Conservation (phyloP, 2,797 vertebrate genomes). For the Tragelaphus eurycerus region DNA sequence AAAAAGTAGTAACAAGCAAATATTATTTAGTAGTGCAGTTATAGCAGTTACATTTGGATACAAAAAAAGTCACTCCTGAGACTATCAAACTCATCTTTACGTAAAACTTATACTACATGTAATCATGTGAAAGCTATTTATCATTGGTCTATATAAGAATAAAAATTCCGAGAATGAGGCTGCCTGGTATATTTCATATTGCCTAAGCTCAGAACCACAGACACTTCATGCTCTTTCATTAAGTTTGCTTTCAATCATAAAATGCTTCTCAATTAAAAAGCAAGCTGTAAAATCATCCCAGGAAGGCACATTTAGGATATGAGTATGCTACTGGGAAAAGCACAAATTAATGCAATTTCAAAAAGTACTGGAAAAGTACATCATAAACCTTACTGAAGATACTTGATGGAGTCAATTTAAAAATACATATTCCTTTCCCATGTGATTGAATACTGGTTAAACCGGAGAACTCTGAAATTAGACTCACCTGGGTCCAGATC, state of each 20-base stretch:
- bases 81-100: background rate
- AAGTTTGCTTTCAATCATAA: constrained; percentile 39
- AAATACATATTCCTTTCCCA: constrained; percentile 4
- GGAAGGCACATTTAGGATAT: background rate
- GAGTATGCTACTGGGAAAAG: background rate
- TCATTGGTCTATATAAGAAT: background rate
- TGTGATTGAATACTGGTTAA: background rate
- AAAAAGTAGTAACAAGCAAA: background rate
- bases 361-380: background rate
- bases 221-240: constrained; percentile 10
- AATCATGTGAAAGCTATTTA: background rate
- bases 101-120: background rate
- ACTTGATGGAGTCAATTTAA: background rate
- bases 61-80: background rate
- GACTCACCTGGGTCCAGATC: background rate
- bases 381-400: background rate
- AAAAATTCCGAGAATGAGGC: background rate
- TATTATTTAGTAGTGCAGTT: background rate
- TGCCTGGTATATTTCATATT: background rate
- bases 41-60: background rate
- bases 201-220: constrained; percentile 7
- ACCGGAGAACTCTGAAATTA: background rate
- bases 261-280: constrained; percentile 40
- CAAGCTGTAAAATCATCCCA: constrained; percentile 8
- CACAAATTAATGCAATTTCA: constrained; percentile 3